Conservation (phyloP, 1,140 invertebrate genomes). For the Drosophila triauraria region DNA sequence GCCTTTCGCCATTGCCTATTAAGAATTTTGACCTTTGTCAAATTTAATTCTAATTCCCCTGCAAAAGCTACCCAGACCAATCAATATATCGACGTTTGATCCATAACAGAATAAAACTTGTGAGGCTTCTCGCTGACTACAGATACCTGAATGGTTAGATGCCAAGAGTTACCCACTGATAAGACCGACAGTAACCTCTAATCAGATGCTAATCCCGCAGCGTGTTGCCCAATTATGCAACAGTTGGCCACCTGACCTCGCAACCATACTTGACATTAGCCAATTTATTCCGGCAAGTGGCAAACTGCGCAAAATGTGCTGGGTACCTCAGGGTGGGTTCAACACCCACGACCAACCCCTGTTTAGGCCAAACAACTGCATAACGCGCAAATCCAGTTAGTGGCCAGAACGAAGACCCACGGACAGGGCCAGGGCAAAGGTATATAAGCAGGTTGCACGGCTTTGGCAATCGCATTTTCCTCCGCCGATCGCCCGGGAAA, state of each 20-base stretch:
- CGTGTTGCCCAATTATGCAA: constrained; percentile 31
- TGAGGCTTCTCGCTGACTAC: constrained; percentile 36
- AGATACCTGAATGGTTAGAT: not conserved
- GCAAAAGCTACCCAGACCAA: constrained; percentile 28
- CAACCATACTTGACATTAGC: constrained; percentile 76
- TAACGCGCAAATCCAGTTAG: constrained; percentile 83
- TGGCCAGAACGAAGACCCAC: constrained; percentile 58
- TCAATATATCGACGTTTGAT: constrained; percentile 60
- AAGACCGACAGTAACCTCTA: constrained; percentile 18
- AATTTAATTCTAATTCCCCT: constrained; percentile 8
- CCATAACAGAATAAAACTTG: constrained; percentile 45
- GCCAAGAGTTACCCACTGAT: not conserved
- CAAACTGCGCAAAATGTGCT: constrained; percentile 43
- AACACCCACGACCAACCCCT: constrained; percentile 25
- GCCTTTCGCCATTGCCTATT: not conserved
- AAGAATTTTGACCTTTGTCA: constrained; percentile 5
- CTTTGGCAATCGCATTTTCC: constrained; percentile 65
- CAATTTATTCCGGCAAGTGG: constrained; percentile 63
- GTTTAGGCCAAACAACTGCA: constrained; percentile 46
- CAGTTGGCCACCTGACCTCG: constrained; percentile 62
- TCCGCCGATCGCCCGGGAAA: constrained; percentile 43
- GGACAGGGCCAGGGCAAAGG: constrained; percentile 68
- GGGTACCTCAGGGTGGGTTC: not conserved
- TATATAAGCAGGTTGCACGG: constrained; percentile 81
- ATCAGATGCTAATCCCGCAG: constrained; percentile 53